phyloP scores from a whole-genome alignment of 2,797 vertebrate genomes.

The Enteromius trimaculatus region DNA sequence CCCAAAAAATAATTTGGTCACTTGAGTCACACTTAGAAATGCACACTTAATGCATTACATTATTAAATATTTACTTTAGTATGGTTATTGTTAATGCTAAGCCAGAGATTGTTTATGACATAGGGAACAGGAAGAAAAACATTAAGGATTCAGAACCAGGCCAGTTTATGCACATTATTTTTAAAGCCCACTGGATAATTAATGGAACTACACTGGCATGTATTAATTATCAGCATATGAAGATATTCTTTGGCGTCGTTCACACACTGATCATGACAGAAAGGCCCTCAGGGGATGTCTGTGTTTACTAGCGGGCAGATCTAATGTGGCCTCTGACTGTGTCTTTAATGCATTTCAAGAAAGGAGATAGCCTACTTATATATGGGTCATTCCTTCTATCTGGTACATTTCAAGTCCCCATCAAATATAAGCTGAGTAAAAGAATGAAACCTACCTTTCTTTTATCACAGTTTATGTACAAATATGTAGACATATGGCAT shows the following conservation, averaged over 20 bases:
- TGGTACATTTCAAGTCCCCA: neutral
- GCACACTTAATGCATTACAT: neutral
- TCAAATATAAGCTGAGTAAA: neutral
- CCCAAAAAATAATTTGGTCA: neutral
- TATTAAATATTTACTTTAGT: neutral
- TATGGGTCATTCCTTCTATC: neutral
- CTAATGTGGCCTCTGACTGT: constrained; percentile 2
- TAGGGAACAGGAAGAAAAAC: neutral
- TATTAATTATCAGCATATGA: neutral
- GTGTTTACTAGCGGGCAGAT: constrained; percentile 3
- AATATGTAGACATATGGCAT: neutral
- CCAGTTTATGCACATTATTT: neutral
- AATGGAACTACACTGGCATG: neutral
- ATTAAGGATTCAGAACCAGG: neutral
- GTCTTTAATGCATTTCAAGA: neutral
- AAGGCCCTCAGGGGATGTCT: neutral
- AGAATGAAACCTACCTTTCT: neutral
- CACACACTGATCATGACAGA: neutral
- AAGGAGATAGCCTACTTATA: neutral
- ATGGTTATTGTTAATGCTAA: neutral
- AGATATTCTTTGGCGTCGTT: neutral
- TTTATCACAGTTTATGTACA: neutral
- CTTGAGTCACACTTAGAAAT: neutral
- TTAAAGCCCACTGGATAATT: neutral
- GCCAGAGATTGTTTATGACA: neutral